A percentile compares a stretch with the other conserved stretches of the same genome.
Evolutionary conservation across 2,797 vertebrate species (phyloP).

Genomic region (Ptychadena robeensis): DNA sequence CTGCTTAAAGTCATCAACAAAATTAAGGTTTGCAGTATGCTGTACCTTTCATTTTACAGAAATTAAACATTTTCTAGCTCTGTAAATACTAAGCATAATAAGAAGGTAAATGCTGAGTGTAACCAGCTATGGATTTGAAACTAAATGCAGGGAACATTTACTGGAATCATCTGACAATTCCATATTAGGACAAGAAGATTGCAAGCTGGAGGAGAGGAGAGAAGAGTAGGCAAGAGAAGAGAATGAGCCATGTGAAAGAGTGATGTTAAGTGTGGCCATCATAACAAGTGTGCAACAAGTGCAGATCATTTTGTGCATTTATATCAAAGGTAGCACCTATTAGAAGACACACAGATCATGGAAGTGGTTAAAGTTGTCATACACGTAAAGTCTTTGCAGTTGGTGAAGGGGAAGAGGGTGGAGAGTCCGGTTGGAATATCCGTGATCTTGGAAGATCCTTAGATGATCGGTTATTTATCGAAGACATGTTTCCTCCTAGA

Average conservation of each 20-base stretch:
- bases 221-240: background rate
- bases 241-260: background rate
- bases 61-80: background rate
- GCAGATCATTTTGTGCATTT: background rate
- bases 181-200: slow-evolving; percentile 50
- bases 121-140: background rate
- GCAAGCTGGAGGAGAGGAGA: background rate
- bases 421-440: slow-evolving; percentile 90
- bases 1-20: background rate
- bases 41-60: background rate
- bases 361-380: slow-evolving; percentile 21
- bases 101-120: background rate
- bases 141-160: background rate
- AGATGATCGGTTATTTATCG: slow-evolving; percentile 83
- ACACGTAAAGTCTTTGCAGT: slow-evolving; percentile 85
- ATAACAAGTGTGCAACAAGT: background rate
- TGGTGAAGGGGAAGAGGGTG: slow-evolving; percentile 90
- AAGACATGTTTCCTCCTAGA: slow-evolving; percentile 80
- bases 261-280: background rate
- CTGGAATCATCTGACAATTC: slow-evolving; percentile 7
- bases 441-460: slow-evolving; percentile 91
- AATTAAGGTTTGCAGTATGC: background rate
- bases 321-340: background rate
- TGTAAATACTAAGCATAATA: background rate
- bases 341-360: slow-evolving; percentile 9